Evolutionary conservation across 1,140 invertebrate species (phyloP), one percentile per base, ranked within the genome.

Genomic region (Ptiloglossa arizonensis): DNA sequence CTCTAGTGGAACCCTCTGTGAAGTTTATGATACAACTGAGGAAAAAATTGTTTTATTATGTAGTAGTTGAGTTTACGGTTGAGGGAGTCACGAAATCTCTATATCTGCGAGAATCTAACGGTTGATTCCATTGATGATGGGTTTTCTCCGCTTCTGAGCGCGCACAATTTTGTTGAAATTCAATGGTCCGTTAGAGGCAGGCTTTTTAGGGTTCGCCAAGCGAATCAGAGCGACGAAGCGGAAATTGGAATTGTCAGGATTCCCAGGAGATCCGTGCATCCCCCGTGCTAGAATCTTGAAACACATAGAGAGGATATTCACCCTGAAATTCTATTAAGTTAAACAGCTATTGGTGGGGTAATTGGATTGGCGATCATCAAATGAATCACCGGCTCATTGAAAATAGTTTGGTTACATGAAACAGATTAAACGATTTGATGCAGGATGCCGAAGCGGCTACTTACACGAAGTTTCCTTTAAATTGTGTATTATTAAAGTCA

Each of bases 211-310:
- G 72, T 70, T 52, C 64, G 69, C 17, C 75, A 59, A 70, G 57
- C 59, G 81, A 83, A 83, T 83, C 82, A 66, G 72, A 54, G 41
- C 66, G 75, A 54, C 74, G 44, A 27, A 73, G 80, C 75, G 75
- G 74, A 82, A 82, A 82, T 52, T 83, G 57, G 70, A 76, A 78
- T 82, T 56, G 32, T 32, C 11, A 5, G 19, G 32, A 60, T 67
- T 68, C 41, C 41, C 27, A 17, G 11, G 44, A 64, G 50, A 52
- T 66, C 24, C 35, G 46, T 5, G 44, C 17, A 50, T 50, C 44
- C 35, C 59, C 5, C 8, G 44, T 3, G 22, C 46, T 17, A 29
- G 27, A 5, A 15, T 29, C 44, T 32, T 27, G 44, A 1, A 9
- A 3, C 11, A 2, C 22, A 19, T 32, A 17, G 6, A 15, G 13